Base-by-base conservation (phyloP, 2,888 invertebrate species). In the Cataglyphis livida region DNA sequence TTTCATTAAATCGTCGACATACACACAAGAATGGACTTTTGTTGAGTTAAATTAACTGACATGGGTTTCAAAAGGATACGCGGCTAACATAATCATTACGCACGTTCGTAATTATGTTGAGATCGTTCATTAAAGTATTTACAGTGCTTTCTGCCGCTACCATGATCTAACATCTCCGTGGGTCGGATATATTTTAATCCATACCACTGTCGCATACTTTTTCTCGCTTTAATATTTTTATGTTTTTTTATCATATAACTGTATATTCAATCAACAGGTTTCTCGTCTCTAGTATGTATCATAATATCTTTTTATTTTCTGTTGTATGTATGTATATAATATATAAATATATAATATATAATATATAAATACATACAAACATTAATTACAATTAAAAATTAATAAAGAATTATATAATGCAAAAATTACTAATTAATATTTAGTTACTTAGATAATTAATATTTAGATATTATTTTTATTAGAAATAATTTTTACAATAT, bases 11-110 rank as follows among this genome's bases (percentile, higher is more conserved):
- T 66, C 54, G 74, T 54, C 74, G 18, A 57, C 41, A 48, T 28
- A 21, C 41, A 48, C n/a, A 18, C 32, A 66, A 75, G 70, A 81
- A 51, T 59, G 10, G 18, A 32, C 38, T 68, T 62, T 7, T 54
- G 35, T 48, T 54, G 1, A 41, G 62, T 44, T 86, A 84, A 79
- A 87, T 86, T 84, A 86, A 83, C 59, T 62, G 62, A 21, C 48
- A 41, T 25, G 35, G 38, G 12, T 75, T 81, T 62, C 44, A 28
- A 74, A 57, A 15, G 41, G 28, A 44, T 71, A 65, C 38, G 21
- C 68, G 15, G 9, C 66, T 38, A 32, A 38, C 64, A 44, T 28
- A 54, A 48, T 66, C 28, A 51, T 12, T 59, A 41, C 21, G 35
- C 61, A 62, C 48, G 54, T 78, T 71, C 32, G n/a, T 51, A 28